Percentiles rank a stretch among this genome's conserved stretches.
Evolutionary conservation across 2,113 vertebrate genomes (phyloP).

Genomic region (Triplophysa tibetana): DNA sequence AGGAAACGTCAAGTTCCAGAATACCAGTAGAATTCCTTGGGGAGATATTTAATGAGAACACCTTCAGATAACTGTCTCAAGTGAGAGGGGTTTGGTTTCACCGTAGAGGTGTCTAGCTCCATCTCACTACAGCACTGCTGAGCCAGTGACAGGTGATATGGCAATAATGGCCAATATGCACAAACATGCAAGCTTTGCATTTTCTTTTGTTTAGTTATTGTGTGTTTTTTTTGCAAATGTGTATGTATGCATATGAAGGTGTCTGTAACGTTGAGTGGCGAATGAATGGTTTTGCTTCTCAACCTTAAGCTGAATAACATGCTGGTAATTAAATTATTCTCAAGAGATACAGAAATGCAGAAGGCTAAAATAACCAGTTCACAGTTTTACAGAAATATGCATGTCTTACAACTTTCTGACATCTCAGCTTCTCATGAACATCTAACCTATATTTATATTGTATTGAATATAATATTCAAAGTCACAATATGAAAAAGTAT

Average conservation of each 20-base stretch:
- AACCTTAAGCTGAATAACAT: slow-evolving; percentile 62
- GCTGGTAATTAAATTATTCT: slow-evolving; percentile 69
- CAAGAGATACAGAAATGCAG: slow-evolving; percentile 52
- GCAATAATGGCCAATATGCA: not conserved
- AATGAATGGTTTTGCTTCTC: slow-evolving; percentile 54
- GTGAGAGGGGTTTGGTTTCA: slow-evolving; percentile 1
- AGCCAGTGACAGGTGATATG: not conserved
- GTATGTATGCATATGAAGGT: not conserved
- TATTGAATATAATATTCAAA: too few species aligned
- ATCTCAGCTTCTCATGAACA: too few species aligned
- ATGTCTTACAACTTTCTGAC: too few species aligned
- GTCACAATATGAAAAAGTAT: too few species aligned
- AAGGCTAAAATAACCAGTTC: slow-evolving; percentile 6
- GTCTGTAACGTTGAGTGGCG: slow-evolving; percentile 13
- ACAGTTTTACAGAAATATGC: not conserved
- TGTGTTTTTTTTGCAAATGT: slow-evolving; percentile 53
- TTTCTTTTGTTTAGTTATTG: not conserved
- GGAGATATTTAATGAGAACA: slow-evolving; percentile 12
- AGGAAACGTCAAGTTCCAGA: not conserved
- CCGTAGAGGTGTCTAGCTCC: not conserved
- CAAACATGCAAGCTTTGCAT: not conserved
- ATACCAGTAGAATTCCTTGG: slow-evolving; percentile 44
- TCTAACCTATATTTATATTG: too few species aligned
- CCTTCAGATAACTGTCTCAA: slow-evolving; percentile 43
- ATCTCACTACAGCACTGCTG: not conserved